Percentiles rank a stretch among this genome's conserved stretches.
Evolutionary conservation across 2,797 vertebrate genomes (phyloP).

Genomic region (Chelon labrosus): DNA sequence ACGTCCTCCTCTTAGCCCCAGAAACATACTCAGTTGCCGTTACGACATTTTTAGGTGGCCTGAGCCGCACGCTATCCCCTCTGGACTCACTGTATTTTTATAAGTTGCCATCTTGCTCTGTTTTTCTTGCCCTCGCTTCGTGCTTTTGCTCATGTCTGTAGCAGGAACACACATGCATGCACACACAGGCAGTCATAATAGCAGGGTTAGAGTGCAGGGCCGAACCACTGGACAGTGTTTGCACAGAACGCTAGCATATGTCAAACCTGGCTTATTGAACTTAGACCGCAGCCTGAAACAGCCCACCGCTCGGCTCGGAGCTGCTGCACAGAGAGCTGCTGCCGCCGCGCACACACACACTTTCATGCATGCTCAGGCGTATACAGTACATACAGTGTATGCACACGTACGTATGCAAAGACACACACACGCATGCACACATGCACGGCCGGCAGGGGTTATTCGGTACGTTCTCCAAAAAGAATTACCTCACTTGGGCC

Average conservation of each 20-base stretch:
- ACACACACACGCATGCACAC: constrained; percentile 45
- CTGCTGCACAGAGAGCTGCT: constrained; percentile 23
- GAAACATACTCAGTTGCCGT: constrained; percentile 15
- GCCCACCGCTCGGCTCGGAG: constrained; percentile 62
- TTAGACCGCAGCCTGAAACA: constrained; percentile 77
- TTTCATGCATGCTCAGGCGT: constrained; percentile 51
- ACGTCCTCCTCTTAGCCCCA: background rate
- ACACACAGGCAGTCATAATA: constrained; percentile 69
- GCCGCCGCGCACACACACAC: constrained; percentile 39
- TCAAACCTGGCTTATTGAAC: constrained; percentile 79
- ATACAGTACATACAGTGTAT: constrained; percentile 32
- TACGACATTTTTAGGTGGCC: constrained; percentile 41
- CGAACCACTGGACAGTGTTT: constrained; percentile 77
- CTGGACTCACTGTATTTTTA: constrained; percentile 54
- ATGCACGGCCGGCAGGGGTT: constrained; percentile 58
- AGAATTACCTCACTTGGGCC: constrained; percentile 82
- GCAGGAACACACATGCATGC: constrained; percentile 47
- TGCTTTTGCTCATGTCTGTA: constrained; percentile 45
- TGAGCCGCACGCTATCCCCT: constrained; percentile 28
- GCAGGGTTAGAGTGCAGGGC: constrained; percentile 71
- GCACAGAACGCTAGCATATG: constrained; percentile 82
- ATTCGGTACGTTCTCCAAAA: constrained; percentile 75
- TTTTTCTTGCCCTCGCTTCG: constrained; percentile 51
- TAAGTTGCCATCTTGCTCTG: constrained; percentile 48
- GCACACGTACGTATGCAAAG: constrained; percentile 51